phyloP scores from a whole-genome alignment of 2,797 vertebrate genomes.

The Cyclura pinguis region DNA sequence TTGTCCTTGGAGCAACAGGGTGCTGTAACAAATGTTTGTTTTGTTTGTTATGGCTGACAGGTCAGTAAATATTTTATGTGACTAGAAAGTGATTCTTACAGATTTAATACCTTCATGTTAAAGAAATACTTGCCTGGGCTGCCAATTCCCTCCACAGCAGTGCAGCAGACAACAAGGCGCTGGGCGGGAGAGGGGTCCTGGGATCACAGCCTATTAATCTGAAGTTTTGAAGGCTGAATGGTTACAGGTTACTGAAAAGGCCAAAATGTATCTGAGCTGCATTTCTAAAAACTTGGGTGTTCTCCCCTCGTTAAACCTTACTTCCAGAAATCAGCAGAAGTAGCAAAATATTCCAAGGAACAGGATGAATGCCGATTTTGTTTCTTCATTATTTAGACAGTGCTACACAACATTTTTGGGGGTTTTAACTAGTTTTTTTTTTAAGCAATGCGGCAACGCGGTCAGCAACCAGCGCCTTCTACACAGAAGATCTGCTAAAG shows the following conservation, averaged over 20 bases:
- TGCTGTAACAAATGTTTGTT: no score
- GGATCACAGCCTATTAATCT: slow-evolving; percentile 24
- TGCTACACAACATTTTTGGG: background rate
- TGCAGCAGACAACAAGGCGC: slow-evolving; percentile 15
- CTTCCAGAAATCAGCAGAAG: background rate
- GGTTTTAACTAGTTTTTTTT: background rate
- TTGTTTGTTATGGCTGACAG: no score
- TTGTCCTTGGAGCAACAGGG: background rate
- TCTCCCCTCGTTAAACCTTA: slow-evolving; percentile 19
- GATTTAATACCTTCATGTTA: background rate
- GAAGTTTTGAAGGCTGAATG: slow-evolving; percentile 14
- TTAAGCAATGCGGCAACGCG: background rate
- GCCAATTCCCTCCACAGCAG: background rate
- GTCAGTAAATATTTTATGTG: no score
- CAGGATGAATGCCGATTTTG: background rate
- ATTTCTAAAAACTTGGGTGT: slow-evolving; percentile 5
- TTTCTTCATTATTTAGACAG: slow-evolving; percentile 8
- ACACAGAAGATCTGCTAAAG: background rate
- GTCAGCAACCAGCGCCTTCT: background rate
- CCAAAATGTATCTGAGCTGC: slow-evolving; percentile 9
- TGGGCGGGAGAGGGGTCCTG: background rate
- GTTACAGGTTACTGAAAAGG: slow-evolving; percentile 24
- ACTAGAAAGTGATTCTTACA: background rate
- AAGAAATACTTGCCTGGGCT: background rate
- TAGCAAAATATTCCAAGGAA: background rate